Evolutionary conservation across 2,797 vertebrate species (phyloP), one percentile per base, ranked within the genome.

Genomic region (Danionella dracula): DNA sequence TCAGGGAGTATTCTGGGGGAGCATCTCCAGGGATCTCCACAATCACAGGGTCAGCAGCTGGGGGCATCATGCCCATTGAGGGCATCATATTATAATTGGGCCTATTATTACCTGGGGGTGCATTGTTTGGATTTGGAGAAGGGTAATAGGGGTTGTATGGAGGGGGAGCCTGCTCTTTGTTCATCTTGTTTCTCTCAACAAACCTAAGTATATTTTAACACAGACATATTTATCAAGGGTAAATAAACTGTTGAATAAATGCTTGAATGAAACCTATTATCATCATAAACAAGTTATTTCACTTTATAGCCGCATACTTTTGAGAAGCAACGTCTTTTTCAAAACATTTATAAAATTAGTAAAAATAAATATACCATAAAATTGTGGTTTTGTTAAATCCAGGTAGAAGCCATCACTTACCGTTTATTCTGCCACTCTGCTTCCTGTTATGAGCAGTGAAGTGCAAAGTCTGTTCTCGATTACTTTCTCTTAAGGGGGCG

Each of bases 381-480:
- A n/a, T n/a, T n/a, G n/a, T n/a, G n/a, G n/a, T 5, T 8, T n/a
- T 2, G 17, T 37, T 51, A 11, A 9, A 12, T 3, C 9, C 49
- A 27, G 15, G 57, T 35, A 27, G 23, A 2, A 49, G 15, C 16
- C 5, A 20, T 32, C 15, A 15, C 73, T 56, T 69, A 73, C 72
- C 72, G 64, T 58, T 60, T 27, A 12, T 29, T 23, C 29, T 56
- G 11, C 2, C 4, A 50, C 32, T 34, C 73, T 40, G 56, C 73
- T 84, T 84, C 78, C 84, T 82, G 81, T 70, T 65, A 59, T 11
- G 63, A 69, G 76, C 38, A 61, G 68, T 70, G 34, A 23, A 62
- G 86, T 83, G 72, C 85, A 89, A 89, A 89, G 88, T 89, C 86
- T 82, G 81, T 70, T 75, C 79, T 76, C 73, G 75, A 84, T 85